These are phyloP conservation scores for Alosa sapidissima DNA, from an alignment of 2,797 vertebrate genomes.

Conservation along the genomic window DNA sequence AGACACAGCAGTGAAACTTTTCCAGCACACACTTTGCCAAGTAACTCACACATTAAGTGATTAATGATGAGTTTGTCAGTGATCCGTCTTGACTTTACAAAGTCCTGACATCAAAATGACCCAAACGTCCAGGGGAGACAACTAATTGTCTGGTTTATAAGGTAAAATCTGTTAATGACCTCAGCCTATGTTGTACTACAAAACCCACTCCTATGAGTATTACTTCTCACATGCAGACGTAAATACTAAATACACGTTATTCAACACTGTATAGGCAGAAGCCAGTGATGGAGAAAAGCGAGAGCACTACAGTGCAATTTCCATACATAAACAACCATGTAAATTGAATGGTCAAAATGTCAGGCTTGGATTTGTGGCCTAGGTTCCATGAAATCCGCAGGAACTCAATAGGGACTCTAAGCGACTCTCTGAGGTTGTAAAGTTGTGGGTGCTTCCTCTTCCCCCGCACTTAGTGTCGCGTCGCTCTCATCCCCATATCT, in stretches of 20 bases:
- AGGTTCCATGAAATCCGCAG: not conserved
- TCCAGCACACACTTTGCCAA: constrained; percentile 12
- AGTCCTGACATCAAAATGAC: constrained; percentile 11
- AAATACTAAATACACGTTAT: not conserved
- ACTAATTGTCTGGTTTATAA: not conserved
- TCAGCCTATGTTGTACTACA: not conserved
- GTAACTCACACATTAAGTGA: constrained; percentile 12
- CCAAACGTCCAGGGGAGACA: not conserved
- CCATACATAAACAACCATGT: not conserved
- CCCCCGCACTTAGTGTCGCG: not conserved
- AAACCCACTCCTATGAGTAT: not conserved
- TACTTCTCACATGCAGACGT: not conserved
- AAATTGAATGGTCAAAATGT: not conserved
- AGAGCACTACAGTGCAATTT: not conserved
- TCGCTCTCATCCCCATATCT: not conserved
- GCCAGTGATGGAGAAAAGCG: not conserved
- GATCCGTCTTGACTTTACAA: not conserved
- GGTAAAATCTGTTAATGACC: not conserved
- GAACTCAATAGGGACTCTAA: not conserved
- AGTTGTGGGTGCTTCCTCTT: not conserved
- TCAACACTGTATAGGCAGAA: not conserved
- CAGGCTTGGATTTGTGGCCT: not conserved
- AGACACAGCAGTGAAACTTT: not conserved
- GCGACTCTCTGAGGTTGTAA: not conserved
- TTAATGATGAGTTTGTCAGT: not conserved